These are phyloP conservation scores for Centropus unirufus DNA, from an alignment of 2,113 vertebrate genomes.

Conservation along the genomic window DNA sequence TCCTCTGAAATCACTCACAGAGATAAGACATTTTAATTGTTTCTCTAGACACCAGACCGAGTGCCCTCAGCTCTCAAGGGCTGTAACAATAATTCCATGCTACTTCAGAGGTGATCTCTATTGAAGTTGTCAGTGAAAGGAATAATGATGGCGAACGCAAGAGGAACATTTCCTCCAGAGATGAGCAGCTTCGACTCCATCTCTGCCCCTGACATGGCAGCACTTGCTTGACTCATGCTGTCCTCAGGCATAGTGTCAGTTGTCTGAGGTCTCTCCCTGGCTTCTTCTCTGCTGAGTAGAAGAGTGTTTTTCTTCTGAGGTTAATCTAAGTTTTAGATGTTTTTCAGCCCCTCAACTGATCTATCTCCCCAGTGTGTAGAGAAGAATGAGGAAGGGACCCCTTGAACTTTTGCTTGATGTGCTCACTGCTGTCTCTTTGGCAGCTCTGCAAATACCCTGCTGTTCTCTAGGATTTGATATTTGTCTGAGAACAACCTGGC, in stretches of 20 bases:
- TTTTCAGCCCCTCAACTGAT: not conserved
- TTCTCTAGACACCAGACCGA: not conserved
- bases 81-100: not conserved
- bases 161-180: not conserved
- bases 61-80: not conserved
- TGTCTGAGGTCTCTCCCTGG: not conserved
- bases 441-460: not conserved
- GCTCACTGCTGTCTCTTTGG: not conserved
- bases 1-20: not conserved
- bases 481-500: not conserved
- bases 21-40: not conserved
- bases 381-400: not conserved
- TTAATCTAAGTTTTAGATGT: not conserved
- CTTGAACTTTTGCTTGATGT: not conserved
- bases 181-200: not conserved
- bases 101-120: not conserved
- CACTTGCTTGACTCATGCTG: not conserved
- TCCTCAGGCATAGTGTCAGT: not conserved
- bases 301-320: not conserved
- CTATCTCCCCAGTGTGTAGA: not conserved
- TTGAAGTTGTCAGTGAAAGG: not conserved
- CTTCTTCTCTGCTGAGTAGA: not conserved
- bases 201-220: not conserved
- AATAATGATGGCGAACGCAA: not conserved
- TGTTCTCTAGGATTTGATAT: not conserved